A percentile compares a stretch with the other conserved stretches of the same genome.
Conservation (phyloP, 2,888 invertebrate species). For the Galeopsomyia nigrocyanea region DNA sequence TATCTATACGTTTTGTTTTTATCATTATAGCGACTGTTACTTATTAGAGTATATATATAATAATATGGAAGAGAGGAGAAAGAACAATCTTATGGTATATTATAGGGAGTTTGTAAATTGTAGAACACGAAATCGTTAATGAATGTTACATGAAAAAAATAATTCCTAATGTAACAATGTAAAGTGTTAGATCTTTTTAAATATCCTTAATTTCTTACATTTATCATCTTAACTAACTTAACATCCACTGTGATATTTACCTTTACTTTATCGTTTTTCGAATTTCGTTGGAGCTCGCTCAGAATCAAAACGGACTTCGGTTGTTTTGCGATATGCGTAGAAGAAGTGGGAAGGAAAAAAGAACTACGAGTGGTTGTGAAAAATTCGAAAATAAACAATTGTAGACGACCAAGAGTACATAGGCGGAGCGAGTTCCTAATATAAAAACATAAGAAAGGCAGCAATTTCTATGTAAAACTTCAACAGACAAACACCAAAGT, state of each 20-base stretch:
- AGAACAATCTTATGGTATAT: too few relatives aligned
- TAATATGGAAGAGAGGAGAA: too few relatives aligned
- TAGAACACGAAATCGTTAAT: conserved; percentile 7
- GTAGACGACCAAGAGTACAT: conserved; percentile 6
- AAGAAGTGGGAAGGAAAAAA: neutral
- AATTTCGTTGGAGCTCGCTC: conserved; percentile 37
- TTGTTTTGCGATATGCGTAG: conserved; percentile 19
- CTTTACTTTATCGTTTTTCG: conserved; percentile 31
- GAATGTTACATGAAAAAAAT: conserved; percentile 28
- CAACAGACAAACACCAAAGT: conserved; percentile 43
- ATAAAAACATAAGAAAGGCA: conserved; percentile 21
- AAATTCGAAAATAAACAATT: conserved; percentile 19
- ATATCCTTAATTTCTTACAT: too few relatives aligned
- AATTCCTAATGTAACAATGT: conserved; percentile 21
- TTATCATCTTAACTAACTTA: conserved; percentile 25
- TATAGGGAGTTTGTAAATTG: conserved; percentile 10
- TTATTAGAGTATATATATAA: too few relatives aligned
- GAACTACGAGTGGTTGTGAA: conserved; percentile 32
- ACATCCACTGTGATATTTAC: conserved; percentile 46
- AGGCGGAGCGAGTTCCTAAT: conserved; percentile 43
- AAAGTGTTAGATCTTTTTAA: conserved; percentile 16
- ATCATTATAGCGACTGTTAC: too few relatives aligned
- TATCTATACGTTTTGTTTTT: too few relatives aligned
- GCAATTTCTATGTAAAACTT: conserved; percentile 37
- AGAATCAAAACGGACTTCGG: conserved; percentile 36